Conservation (phyloP, 2,113 vertebrate genomes). For the Sylvietta virens region DNA sequence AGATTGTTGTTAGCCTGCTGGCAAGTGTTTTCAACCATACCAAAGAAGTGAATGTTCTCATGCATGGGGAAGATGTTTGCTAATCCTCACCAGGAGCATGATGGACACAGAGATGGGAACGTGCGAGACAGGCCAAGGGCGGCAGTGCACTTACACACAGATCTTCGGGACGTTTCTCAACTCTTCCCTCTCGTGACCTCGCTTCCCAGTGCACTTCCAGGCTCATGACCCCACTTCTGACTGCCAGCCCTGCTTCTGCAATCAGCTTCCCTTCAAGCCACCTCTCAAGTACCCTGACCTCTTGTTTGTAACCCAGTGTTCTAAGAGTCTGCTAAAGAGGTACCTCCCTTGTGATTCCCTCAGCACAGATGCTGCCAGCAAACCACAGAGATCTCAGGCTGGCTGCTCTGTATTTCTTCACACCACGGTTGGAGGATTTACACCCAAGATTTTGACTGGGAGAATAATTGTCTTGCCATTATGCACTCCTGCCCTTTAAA, state of each 20-base stretch:
- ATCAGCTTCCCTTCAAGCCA: neutral
- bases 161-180: neutral
- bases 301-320: neutral
- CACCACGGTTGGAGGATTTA: neutral
- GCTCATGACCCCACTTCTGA: conserved; percentile 19
- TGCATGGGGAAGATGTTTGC: neutral
- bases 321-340: neutral
- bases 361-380: neutral
- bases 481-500: neutral
- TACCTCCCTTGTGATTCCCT: neutral
- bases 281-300: neutral
- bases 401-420: neutral
- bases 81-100: neutral
- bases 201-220: conserved; percentile 15
- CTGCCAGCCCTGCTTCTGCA: neutral
- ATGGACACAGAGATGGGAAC: neutral
- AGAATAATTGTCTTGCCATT: neutral
- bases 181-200: neutral
- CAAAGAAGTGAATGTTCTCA: neutral
- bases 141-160: neutral
- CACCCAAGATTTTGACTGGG: neutral
- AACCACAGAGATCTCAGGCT: neutral
- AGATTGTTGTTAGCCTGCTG: conserved; percentile 34
- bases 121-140: neutral
- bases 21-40: neutral